Evolutionary conservation across 2,797 vertebrate genomes (phyloP).

Genomic region (Ambastaia sidthimunki): DNA sequence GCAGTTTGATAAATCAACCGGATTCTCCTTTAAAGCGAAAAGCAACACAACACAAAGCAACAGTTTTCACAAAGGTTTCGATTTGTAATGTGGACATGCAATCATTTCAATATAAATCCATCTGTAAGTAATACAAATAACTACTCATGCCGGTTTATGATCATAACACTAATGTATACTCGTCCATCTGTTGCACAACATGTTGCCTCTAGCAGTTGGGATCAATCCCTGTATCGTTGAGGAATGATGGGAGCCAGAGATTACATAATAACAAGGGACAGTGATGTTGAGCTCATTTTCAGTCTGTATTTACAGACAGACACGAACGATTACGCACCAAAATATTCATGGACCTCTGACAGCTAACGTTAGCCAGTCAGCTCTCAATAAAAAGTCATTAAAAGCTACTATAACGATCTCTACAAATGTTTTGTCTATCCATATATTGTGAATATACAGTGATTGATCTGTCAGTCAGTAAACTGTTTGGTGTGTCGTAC

Average conservation of each 20-base stretch:
- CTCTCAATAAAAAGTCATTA: neutral
- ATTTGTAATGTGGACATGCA: too few species aligned
- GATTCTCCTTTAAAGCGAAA: too few species aligned
- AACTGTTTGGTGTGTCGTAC: neutral
- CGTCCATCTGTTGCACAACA: neutral
- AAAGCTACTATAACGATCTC: neutral
- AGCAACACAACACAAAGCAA: too few species aligned
- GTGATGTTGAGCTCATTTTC: neutral
- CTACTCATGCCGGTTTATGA: too few species aligned
- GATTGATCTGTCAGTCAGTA: neutral
- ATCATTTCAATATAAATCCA: too few species aligned
- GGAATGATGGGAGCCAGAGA: neutral
- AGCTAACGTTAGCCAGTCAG: conserved; percentile 30
- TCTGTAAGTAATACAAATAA: too few species aligned
- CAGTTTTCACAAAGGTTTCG: too few species aligned
- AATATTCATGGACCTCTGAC: neutral
- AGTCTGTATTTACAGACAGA: neutral
- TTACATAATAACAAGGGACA: neutral
- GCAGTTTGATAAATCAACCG: too few species aligned
- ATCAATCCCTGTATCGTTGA: neutral
- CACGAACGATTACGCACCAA: neutral
- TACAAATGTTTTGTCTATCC: neutral
- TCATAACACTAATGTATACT: neutral
- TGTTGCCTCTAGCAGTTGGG: neutral
- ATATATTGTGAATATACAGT: neutral